These are phyloP conservation scores for Tenebrosternarchus preto DNA, from an alignment of 2,113 vertebrate genomes.

Conservation along the genomic window DNA sequence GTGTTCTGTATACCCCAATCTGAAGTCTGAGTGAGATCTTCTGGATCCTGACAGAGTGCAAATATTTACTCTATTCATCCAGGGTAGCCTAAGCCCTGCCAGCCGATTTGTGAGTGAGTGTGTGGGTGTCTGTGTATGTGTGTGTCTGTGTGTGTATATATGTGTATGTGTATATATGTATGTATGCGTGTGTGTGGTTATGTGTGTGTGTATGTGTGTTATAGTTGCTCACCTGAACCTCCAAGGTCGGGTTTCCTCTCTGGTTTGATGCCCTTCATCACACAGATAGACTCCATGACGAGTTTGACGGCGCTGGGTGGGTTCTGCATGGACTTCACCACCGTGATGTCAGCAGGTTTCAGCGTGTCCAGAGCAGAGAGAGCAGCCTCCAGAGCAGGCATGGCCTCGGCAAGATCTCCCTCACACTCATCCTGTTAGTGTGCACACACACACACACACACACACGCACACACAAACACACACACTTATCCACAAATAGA, in stretches of 20 bases:
- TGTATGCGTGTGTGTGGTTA: too few relatives aligned
- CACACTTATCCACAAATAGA: neutral
- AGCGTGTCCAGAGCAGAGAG: constrained; percentile 86
- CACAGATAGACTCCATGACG: constrained; percentile 93
- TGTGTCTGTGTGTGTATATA: too few relatives aligned
- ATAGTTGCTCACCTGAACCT: constrained; percentile 76
- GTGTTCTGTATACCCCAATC: neutral
- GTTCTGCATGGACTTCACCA: constrained; percentile 92
- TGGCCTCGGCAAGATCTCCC: constrained; percentile 86
- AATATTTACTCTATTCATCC: too few relatives aligned
- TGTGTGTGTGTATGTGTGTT: neutral
- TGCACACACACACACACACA: too few relatives aligned
- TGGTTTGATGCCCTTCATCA: constrained; percentile 87
- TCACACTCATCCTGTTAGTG: constrained; percentile 84
- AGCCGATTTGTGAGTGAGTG: too few relatives aligned
- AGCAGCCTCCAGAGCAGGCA: constrained; percentile 87
- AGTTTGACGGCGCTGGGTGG: constrained; percentile 88
- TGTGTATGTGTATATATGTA: too few relatives aligned
- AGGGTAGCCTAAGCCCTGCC: too few relatives aligned
- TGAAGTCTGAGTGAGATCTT: too few relatives aligned
- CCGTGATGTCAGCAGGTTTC: constrained; percentile 86
- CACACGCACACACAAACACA: too few relatives aligned
- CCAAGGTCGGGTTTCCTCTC: constrained; percentile 88
- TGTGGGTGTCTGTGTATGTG: too few relatives aligned
- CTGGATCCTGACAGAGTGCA: too few relatives aligned